Evolutionary conservation across 2,888 invertebrate species (phyloP).

Genomic region (Drosophila borborema): DNA sequence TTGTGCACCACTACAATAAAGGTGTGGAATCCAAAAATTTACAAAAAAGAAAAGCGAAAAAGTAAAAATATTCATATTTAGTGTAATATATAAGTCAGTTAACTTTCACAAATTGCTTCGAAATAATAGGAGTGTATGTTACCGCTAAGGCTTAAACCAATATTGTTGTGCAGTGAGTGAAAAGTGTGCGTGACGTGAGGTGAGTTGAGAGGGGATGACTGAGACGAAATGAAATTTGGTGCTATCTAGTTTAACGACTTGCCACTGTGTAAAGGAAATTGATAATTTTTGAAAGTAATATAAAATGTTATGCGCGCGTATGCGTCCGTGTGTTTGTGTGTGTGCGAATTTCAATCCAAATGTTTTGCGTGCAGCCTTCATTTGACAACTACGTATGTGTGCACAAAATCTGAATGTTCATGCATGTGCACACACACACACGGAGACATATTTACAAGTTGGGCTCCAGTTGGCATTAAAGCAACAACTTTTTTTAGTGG

Average conservation of each 20-base stretch:
- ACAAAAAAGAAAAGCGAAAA: constrained; percentile 62
- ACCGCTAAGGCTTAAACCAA: constrained; percentile 3
- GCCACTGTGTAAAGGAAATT: constrained; percentile 50
- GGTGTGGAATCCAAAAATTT: constrained; percentile 73
- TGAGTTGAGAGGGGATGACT: constrained; percentile 48
- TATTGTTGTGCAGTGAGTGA: constrained; percentile 41
- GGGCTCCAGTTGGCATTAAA: constrained; percentile 46
- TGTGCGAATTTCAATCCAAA: constrained; percentile 33
- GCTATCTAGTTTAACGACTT: constrained; percentile 57
- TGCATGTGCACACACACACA: constrained; percentile 17
- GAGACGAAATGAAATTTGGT: constrained; percentile 54
- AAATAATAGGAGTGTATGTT: constrained; percentile 25
- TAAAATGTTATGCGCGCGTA: constrained; percentile 1
- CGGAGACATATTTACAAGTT: background rate
- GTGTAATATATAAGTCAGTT: constrained; percentile 24
- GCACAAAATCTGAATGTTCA: background rate
- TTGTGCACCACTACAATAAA: constrained; percentile 68
- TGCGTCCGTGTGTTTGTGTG: constrained; percentile 7
- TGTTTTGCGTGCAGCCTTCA: constrained; percentile 21
- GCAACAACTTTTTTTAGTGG: constrained; percentile 31
- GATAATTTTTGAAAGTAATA: constrained; percentile 54
- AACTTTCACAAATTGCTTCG: constrained; percentile 23
- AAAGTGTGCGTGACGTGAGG: constrained; percentile 43
- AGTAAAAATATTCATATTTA: constrained; percentile 40
- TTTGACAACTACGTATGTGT: constrained; percentile 12